phyloP scores from a whole-genome alignment of 1,140 invertebrate genomes.

The Zophobas morio region DNA sequence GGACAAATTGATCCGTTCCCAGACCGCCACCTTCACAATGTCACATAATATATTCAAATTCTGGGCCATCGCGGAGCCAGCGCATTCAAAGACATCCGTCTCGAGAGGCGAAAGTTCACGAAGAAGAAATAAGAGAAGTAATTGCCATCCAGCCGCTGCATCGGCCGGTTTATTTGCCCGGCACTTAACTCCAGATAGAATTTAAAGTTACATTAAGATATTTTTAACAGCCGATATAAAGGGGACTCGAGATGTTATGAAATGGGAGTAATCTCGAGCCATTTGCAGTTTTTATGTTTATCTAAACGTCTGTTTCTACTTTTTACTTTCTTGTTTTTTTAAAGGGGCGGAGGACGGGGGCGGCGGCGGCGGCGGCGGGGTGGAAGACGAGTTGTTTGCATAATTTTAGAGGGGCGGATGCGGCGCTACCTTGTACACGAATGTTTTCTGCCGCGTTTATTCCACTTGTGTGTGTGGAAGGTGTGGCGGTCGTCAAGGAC shows the following conservation, averaged over 20 bases:
- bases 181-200: conserved; percentile 66
- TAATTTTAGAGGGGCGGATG: no score
- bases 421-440: no score
- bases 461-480: no score
- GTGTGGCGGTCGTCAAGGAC: no score
- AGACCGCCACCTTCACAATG: not conserved
- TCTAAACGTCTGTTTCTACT: conserved; percentile 49
- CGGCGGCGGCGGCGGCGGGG: not conserved
- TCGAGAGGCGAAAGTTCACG: not conserved
- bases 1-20: not conserved
- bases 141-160: not conserved
- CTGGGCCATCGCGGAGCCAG: not conserved
- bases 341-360: not conserved
- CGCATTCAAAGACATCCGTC: not conserved
- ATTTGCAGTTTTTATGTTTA: conserved; percentile 50
- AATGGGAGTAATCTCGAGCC: conserved; percentile 60
- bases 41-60: conserved; percentile 1
- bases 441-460: no score
- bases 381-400: no score
- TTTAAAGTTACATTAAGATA: conserved; percentile 67
- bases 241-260: conserved; percentile 60
- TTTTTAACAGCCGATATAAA: conserved; percentile 66
- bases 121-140: not conserved
- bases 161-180: conserved; percentile 62
- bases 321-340: conserved; percentile 45